Conservation (phyloP, 1,140 invertebrate species). For the Pseudomyrmex sp. region DNA sequence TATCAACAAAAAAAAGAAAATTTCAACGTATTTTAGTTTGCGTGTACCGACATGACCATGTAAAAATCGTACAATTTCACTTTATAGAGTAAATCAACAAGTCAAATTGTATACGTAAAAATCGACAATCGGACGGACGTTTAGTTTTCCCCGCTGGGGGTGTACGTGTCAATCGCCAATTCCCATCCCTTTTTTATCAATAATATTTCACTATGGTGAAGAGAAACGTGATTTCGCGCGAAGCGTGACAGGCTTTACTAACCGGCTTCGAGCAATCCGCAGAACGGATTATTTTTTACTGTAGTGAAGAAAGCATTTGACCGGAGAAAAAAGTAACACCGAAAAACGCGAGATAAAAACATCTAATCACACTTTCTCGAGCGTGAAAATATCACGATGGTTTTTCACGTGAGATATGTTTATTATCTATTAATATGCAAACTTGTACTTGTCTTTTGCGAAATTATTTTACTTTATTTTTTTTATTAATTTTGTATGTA, state of each 20-base stretch:
- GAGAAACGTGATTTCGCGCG: constrained; percentile 44
- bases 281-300: constrained; percentile 61
- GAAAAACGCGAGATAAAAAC: constrained; percentile 11
- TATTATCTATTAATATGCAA: constrained; percentile 7
- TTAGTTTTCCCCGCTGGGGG: constrained; percentile 13
- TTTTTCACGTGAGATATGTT: neutral
- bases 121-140: constrained; percentile 41
- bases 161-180: constrained; percentile 46
- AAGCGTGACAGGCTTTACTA: constrained; percentile 39
- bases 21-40: neutral
- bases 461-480: neutral
- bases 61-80: constrained; percentile 64
- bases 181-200: constrained; percentile 44
- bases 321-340: constrained; percentile 10
- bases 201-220: constrained; percentile 61
- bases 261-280: constrained; percentile 60
- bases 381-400: neutral
- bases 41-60: constrained; percentile 27
- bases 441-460: neutral
- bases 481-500: neutral
- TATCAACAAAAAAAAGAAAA: neutral
- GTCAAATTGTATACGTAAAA: constrained; percentile 62
- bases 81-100: constrained; percentile 67
- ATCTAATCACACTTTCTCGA: neutral
- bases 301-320: constrained; percentile 54